These are phyloP conservation scores for Arvicanthis niloticus DNA, from an alignment of 2,113 vertebrate species.

Conservation along the genomic window DNA sequence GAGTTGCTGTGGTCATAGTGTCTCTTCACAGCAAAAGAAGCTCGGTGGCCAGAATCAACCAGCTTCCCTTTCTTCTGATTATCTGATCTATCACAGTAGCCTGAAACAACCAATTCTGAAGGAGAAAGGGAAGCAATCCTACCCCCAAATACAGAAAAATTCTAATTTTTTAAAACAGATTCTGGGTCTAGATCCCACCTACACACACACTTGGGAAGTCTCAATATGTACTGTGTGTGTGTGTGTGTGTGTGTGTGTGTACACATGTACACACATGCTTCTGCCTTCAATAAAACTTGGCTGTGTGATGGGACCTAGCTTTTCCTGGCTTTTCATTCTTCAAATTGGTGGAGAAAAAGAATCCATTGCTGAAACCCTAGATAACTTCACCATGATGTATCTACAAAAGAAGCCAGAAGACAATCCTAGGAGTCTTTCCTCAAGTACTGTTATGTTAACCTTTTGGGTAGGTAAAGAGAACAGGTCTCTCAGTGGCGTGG, in stretches of 20 bases:
- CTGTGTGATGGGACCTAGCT: neutral
- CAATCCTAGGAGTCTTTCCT: neutral
- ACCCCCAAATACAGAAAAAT: neutral
- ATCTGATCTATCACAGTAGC: neutral
- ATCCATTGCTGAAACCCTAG: neutral
- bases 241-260: neutral
- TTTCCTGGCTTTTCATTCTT: neutral
- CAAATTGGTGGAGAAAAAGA: neutral
- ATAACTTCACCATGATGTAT: no score
- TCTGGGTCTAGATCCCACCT: neutral
- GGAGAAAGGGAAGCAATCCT: neutral
- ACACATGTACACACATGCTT: rapidly evolving
- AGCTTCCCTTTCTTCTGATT: neutral
- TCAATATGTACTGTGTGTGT: neutral
- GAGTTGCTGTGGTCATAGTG: neutral
- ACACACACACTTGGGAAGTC: neutral
- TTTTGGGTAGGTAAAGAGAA: neutral
- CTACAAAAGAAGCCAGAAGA: neutral
- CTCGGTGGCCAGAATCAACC: neutral
- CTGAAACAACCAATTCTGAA: neutral
- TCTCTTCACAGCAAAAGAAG: neutral
- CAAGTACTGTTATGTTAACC: neutral
- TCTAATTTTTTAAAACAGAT: neutral
- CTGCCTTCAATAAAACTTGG: neutral
- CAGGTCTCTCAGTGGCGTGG: neutral